Percentiles rank a stretch among this genome's conserved stretches.
These are phyloP conservation scores for Synchiropus splendidus DNA, from an alignment of 2,113 vertebrate species.

Conservation along the genomic window DNA sequence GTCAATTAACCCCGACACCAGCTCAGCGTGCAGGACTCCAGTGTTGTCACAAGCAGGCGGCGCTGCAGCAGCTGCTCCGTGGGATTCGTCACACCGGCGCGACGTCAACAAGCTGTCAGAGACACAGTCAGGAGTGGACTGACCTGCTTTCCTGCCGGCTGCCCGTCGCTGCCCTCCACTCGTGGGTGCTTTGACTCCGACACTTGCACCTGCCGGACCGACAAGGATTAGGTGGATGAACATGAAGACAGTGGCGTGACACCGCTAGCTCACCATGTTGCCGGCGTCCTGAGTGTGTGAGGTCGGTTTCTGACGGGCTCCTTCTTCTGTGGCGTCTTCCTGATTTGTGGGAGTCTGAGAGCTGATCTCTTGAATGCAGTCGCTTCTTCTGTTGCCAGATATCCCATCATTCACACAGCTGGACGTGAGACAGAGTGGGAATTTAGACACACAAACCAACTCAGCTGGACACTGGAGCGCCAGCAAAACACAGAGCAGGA, in stretches of 20 bases:
- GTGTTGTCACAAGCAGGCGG: conserved; percentile 11
- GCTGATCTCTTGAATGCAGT: conserved; percentile 23
- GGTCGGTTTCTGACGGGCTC: conserved; percentile 13
- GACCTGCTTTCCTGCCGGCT: conserved; percentile 23
- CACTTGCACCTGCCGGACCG: conserved; percentile 27
- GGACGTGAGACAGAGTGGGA: conserved; percentile 3
- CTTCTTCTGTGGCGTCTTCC: conserved; percentile 5
- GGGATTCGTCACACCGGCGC: not conserved
- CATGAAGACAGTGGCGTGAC: not conserved
- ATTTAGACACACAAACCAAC: too few species aligned
- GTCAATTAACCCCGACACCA: conserved; percentile 35
- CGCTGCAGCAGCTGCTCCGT: conserved; percentile 5
- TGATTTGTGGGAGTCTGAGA: conserved; percentile 6
- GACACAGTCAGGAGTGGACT: not conserved
- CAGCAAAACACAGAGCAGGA: not conserved
- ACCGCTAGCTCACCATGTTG: conserved; percentile 30
- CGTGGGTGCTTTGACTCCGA: conserved; percentile 21
- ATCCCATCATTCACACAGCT: conserved; percentile 31
- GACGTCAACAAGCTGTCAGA: not conserved
- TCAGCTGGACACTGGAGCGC: not conserved
- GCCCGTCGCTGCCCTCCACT: conserved; percentile 9
- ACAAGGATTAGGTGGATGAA: not conserved
- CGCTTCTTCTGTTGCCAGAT: conserved; percentile 26
- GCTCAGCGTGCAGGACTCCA: conserved; percentile 10
- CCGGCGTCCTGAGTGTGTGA: conserved; percentile 1